A percentile compares a stretch with the other conserved stretches of the same genome.
phyloP scores from a whole-genome alignment of 2,888 invertebrate species.

The Gastracanthus pulcherrimus region DNA sequence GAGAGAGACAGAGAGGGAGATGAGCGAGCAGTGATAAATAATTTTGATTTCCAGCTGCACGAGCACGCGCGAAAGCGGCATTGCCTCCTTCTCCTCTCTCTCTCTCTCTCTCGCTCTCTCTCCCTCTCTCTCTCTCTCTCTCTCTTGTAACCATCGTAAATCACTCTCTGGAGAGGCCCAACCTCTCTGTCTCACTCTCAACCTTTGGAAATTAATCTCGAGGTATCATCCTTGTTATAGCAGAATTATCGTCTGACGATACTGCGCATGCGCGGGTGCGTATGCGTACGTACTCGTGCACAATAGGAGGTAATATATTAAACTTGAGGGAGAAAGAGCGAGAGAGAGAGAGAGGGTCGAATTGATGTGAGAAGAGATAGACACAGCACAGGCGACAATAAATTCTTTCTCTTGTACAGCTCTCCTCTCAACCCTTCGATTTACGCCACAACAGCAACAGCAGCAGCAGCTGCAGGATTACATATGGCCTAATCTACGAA shows the following conservation, averaged over 20 bases:
- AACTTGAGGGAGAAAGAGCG: slow-evolving; percentile 35
- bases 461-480: no score
- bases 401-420: slow-evolving; percentile 48
- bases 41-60: slow-evolving; percentile 40
- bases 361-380: slow-evolving; percentile 35
- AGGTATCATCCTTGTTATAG: slow-evolving; percentile 45
- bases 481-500: no score
- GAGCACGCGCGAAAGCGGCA: not conserved
- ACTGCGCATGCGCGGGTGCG: slow-evolving; percentile 44
- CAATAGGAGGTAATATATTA: slow-evolving; percentile 35
- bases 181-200: not conserved
- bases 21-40: slow-evolving; percentile 30
- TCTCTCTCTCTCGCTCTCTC: no score
- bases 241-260: slow-evolving; percentile 48
- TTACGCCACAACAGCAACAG: no score
- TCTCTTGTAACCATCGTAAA: not conserved
- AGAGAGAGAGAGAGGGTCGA: no score
- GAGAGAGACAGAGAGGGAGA: no score
- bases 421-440: not conserved
- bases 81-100: no score
- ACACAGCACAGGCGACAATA: slow-evolving; percentile 43
- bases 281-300: slow-evolving; percentile 14
- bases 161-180: slow-evolving; percentile 9
- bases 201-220: slow-evolving; percentile 42
- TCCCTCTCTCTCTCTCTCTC: no score